These are phyloP conservation scores for Typhlichthys eigenmanni DNA, from an alignment of 2,797 vertebrate genomes.

Conservation along the genomic window DNA sequence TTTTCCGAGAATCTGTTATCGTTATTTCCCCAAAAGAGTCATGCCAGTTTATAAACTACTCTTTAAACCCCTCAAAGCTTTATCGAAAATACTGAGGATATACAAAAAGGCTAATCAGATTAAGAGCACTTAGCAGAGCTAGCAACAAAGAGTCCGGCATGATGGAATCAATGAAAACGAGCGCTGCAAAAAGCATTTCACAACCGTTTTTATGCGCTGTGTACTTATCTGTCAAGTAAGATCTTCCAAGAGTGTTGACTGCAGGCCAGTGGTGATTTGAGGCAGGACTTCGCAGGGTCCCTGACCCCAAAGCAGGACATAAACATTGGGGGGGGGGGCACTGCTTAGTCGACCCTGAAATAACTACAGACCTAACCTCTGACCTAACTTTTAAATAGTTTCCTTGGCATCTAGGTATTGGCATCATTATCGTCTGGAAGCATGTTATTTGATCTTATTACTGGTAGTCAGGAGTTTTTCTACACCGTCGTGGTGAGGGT, in stretches of 20 bases:
- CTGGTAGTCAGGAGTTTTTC: background rate
- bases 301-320: conserved; percentile 17
- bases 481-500: background rate
- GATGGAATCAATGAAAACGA: conserved; percentile 42
- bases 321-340: conserved; percentile 2
- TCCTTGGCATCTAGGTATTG: conserved; percentile 8
- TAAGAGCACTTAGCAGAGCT: conserved; percentile 31
- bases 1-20: conserved; percentile 14
- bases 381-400: conserved; percentile 22
- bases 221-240: conserved; percentile 9
- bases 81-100: conserved; percentile 39
- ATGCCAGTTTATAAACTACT: conserved; percentile 13
- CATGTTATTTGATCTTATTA: too few species aligned
- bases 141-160: conserved; percentile 5
- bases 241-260: conserved; percentile 2
- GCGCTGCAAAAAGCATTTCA: conserved; percentile 14
- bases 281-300: background rate
- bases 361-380: conserved; percentile 8
- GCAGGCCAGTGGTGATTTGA: conserved; percentile 3
- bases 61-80: conserved; percentile 40
- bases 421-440: conserved; percentile 3
- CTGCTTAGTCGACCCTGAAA: conserved; percentile 1
- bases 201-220: conserved; percentile 20
- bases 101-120: conserved; percentile 26
- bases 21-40: conserved; percentile 9